A percentile compares a stretch with the other conserved stretches of the same genome.
phyloP scores from a whole-genome alignment of 2,797 vertebrate genomes.

The Hafferia zeledoni region DNA sequence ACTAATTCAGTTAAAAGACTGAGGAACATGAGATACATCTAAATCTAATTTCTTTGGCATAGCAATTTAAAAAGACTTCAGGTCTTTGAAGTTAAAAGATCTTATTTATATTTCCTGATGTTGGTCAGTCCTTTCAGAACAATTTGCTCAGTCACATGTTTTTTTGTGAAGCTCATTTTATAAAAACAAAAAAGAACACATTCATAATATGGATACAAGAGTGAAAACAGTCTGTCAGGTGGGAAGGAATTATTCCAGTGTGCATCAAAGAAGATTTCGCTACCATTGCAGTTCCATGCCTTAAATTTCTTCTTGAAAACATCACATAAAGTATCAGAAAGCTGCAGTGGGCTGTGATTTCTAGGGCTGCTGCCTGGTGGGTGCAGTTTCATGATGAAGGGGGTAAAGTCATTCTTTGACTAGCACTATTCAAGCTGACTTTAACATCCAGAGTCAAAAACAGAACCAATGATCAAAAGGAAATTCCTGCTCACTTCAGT shows the following conservation, averaged over 20 bases:
- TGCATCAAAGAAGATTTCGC: not conserved
- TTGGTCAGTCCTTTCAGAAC: not conserved
- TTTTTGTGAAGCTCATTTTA: not conserved
- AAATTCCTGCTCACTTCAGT: not conserved
- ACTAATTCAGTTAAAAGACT: slow-evolving; percentile 46
- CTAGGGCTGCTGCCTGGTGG: not conserved
- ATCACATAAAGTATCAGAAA: not conserved
- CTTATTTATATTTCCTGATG: slow-evolving; percentile 36
- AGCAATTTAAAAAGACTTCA: not conserved
- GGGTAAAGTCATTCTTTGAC: not conserved
- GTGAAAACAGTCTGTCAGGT: not conserved
- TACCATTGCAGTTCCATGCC: not conserved
- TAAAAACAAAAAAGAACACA: not conserved
- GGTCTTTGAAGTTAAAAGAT: slow-evolving; percentile 19
- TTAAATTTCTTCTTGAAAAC: not conserved
- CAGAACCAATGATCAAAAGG: not conserved
- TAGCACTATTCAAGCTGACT: accelerated
- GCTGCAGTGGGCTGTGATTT: not conserved
- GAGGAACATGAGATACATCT: slow-evolving; percentile 12
- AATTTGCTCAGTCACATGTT: not conserved
- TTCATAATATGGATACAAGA: not conserved
- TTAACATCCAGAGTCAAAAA: not conserved
- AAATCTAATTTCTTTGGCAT: slow-evolving; percentile 55
- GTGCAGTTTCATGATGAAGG: not conserved
- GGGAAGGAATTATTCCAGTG: not conserved